Conservation (phyloP, 2,888 invertebrate genomes). For the Orthosia incerta region DNA sequence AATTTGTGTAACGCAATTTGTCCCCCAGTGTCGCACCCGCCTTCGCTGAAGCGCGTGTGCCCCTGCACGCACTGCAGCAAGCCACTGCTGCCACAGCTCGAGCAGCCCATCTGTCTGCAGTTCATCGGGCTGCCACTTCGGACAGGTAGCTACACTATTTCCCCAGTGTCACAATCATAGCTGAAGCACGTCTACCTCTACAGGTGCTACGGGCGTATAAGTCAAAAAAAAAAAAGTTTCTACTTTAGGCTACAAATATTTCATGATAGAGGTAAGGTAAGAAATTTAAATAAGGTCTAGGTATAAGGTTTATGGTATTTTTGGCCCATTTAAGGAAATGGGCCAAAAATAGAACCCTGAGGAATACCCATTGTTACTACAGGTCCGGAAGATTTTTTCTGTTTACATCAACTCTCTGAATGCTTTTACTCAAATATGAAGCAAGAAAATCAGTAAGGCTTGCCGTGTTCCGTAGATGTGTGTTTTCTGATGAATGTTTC, state of each 20-base stretch:
- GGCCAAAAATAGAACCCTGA: neutral
- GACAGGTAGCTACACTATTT: slow-evolving; percentile 69
- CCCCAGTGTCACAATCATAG: neutral
- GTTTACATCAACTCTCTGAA: neutral
- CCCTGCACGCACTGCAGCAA: slow-evolving; percentile 63
- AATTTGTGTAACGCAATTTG: neutral
- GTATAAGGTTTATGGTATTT: too few species aligned
- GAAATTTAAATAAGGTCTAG: too few species aligned
- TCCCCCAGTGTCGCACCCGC: slow-evolving; percentile 73
- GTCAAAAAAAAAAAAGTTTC: neutral
- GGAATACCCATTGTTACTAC: neutral
- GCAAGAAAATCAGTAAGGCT: neutral
- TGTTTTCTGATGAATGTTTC: too few species aligned
- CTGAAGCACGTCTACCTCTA: neutral
- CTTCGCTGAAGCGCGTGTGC: slow-evolving; percentile 74
- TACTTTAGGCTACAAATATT: neutral
- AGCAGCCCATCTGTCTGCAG: slow-evolving; percentile 74
- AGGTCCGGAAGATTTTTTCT: neutral
- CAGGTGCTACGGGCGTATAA: neutral
- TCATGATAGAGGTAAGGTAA: neutral
- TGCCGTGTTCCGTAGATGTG: too few species aligned
- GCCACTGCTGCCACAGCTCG: slow-evolving; percentile 64
- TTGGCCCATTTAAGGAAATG: too few species aligned
- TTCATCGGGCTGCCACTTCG: slow-evolving; percentile 72
- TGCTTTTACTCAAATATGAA: neutral